Conservation (phyloP, 2,113 vertebrate species). For the Malurus alboscapulatus region DNA sequence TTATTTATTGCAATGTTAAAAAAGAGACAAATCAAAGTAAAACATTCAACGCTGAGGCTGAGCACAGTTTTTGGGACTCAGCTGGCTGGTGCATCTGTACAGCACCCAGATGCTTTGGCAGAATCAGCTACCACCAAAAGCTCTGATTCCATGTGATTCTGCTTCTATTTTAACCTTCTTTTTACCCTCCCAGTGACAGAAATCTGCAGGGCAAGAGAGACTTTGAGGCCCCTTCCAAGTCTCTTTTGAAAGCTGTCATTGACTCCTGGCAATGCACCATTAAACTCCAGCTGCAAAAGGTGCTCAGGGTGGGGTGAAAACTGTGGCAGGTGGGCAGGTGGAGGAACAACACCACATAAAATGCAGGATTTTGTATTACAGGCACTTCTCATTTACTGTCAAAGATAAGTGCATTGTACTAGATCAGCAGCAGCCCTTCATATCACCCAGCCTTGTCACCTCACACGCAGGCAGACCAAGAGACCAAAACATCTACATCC, state of each 20-base stretch:
- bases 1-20: background rate
- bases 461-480: fast-evolving
- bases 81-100: background rate
- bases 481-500: background rate
- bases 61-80: background rate
- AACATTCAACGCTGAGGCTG: fast-evolving
- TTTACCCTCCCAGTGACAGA: background rate
- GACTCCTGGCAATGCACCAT: fast-evolving
- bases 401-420: background rate
- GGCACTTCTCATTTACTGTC: background rate
- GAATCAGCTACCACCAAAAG: background rate
- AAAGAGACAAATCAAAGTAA: background rate
- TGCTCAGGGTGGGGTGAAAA: background rate
- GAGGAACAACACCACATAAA: background rate
- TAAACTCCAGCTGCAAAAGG: background rate
- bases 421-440: background rate
- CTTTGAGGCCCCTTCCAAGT: background rate
- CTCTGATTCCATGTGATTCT: background rate
- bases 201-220: background rate
- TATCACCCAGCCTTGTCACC: background rate
- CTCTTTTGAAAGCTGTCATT: background rate
- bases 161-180: background rate
- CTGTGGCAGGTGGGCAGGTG: background rate
- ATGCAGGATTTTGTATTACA: background rate
- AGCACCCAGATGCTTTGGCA: background rate